These are phyloP conservation scores for human (Homo sapiens) DNA, from an alignment of 2,113 vertebrate genomes.

Conservation along the genomic window DNA sequence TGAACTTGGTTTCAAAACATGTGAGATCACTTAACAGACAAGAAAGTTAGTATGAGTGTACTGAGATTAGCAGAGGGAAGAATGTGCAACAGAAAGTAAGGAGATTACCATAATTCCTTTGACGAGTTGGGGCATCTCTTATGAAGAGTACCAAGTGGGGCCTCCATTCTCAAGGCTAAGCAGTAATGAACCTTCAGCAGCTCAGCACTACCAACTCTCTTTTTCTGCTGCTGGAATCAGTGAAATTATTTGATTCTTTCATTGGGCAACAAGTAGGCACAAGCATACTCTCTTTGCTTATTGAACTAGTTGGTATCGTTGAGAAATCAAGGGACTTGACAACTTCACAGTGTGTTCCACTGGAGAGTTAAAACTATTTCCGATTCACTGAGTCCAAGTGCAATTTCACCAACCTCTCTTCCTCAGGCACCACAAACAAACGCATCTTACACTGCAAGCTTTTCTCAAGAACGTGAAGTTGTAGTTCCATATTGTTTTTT, in stretches of 20 bases:
- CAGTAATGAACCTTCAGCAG: neutral
- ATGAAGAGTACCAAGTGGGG: neutral
- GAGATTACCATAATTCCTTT: neutral
- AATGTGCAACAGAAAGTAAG: neutral
- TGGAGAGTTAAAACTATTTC: neutral
- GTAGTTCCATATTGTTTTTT: neutral
- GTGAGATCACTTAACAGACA: neutral
- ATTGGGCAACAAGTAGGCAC: neutral
- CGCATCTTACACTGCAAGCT: neutral
- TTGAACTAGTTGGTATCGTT: neutral
- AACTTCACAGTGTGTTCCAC: neutral
- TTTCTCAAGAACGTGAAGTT: neutral
- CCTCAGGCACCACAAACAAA: neutral
- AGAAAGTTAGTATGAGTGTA: neutral
- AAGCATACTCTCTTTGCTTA: neutral
- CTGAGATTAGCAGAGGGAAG: neutral
- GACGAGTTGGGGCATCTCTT: neutral
- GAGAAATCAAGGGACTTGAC: neutral
- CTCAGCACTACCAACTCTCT: neutral
- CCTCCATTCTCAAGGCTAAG: neutral
- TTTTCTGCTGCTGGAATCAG: neutral
- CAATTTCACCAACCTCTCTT: neutral
- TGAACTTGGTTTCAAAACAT: neutral
- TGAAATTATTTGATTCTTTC: neutral
- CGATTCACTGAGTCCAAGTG: neutral